Conservation (phyloP, 37 sponge, comb jelly and placozoan genomes). For the Oscarella lobularis region DNA sequence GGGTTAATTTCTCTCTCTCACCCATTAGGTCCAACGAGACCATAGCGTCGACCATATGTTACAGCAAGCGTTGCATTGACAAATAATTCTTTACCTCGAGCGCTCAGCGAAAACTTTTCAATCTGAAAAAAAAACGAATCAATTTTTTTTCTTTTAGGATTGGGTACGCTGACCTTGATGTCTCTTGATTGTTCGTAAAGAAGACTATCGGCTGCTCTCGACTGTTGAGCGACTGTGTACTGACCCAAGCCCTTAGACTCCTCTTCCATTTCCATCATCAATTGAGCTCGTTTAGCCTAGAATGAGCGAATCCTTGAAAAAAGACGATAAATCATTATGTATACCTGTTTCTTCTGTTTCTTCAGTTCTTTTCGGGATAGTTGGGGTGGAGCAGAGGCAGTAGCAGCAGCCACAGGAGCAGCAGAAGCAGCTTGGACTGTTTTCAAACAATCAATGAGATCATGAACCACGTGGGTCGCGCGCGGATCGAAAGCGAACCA, state of each 20-base stretch:
- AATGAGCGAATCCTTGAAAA: neutral
- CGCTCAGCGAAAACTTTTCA: slow-evolving; percentile 88
- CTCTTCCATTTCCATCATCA: neutral
- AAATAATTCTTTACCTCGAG: slow-evolving; percentile 87
- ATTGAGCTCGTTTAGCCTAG: neutral
- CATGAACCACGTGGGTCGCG: no score
- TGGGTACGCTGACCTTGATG: no score
- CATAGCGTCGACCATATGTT: slow-evolving; percentile 73
- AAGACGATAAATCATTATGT: neutral
- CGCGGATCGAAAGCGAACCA: no score
- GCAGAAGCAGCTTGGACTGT: neutral
- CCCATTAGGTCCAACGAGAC: slow-evolving; percentile 98
- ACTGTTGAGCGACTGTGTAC: neutral
- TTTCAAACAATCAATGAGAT: no score
- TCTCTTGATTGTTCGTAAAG: slow-evolving; percentile 9
- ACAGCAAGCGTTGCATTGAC: slow-evolving; percentile 77
- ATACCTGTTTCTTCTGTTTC: slow-evolving; percentile 62
- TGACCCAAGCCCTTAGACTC: neutral
- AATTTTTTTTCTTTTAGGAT: no score
- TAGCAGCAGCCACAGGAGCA: neutral
- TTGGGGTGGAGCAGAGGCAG: slow-evolving; percentile 19
- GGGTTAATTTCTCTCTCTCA: slow-evolving; percentile 14
- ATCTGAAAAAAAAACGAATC: slow-evolving; percentile 21
- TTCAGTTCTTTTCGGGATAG: slow-evolving; percentile 51
- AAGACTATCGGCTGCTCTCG: neutral